Conservation (phyloP, 2,888 invertebrate genomes). For the Drosophila acutilabella region DNA sequence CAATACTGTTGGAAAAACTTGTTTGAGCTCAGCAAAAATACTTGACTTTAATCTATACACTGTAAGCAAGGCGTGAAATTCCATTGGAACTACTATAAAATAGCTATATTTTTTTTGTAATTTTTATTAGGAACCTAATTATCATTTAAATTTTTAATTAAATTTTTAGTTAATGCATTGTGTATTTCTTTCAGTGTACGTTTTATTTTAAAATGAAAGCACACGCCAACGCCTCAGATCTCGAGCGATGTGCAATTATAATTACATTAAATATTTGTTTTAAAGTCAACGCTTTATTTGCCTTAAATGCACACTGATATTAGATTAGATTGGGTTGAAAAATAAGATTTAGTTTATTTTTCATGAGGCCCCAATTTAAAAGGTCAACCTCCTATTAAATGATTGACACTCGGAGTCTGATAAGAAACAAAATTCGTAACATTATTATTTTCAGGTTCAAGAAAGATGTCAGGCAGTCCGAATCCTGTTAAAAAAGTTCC, state of each 20-base stretch:
- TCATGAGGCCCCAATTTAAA: not conserved
- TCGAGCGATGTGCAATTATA: conserved; percentile 27
- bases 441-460: conserved; percentile 1
- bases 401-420: not conserved
- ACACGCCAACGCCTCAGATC: conserved; percentile 16
- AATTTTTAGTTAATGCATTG: not conserved
- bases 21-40: not conserved
- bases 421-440: too few species aligned
- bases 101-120: too few species aligned
- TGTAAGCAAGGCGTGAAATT: too few species aligned
- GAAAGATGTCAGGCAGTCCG: conserved; percentile 81
- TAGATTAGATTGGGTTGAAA: not conserved
- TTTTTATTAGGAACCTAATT: too few species aligned
- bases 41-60: not conserved
- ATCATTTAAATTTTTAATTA: too few species aligned
- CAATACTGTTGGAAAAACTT: not conserved
- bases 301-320: conserved; percentile 5
- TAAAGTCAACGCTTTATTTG: conserved; percentile 13
- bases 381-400: conserved; percentile 1
- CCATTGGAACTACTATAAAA: too few species aligned
- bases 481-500: conserved; percentile 97
- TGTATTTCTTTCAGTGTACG: not conserved
- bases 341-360: too few species aligned
- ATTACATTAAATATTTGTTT: conserved; percentile 7
- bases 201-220: conserved; percentile 26